Conservation (phyloP, 1,140 invertebrate species). For the Anoplolepis gracilipes region DNA sequence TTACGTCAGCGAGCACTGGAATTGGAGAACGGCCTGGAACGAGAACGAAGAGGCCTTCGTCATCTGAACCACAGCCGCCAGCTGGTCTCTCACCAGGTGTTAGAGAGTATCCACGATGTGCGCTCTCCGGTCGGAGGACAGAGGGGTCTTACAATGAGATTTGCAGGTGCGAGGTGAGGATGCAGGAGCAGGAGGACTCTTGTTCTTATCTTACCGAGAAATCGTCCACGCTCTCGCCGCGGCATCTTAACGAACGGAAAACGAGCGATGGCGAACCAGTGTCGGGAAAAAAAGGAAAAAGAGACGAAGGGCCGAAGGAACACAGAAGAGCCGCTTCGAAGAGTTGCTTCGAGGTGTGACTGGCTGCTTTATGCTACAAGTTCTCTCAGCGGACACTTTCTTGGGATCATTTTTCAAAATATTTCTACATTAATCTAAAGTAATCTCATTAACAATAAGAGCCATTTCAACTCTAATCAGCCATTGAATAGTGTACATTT, state of each 20-base stretch:
- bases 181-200: conserved; percentile 45
- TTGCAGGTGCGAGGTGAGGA: conserved; percentile 70
- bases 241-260: conserved; percentile 77
- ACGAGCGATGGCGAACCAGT: conserved; percentile 59
- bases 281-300: conserved; percentile 39
- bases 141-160: conserved; percentile 62
- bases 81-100: conserved; percentile 32
- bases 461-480: too few species aligned
- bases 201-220: conserved; percentile 79
- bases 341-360: not conserved
- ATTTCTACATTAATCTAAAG: conserved; percentile 12
- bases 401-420: not conserved
- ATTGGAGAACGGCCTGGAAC: conserved; percentile 43
- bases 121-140: not conserved
- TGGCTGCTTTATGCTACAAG: conserved; percentile 2
- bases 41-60: conserved; percentile 32
- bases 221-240: conserved; percentile 73
- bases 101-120: conserved; percentile 9
- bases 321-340: conserved; percentile 30
- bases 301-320: conserved; percentile 38
- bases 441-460: not conserved
- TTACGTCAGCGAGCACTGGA: conserved; percentile 40
- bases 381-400: not conserved
- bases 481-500: too few species aligned
- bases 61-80: conserved; percentile 5